Percentiles rank a stretch among this genome's conserved stretches.
Conservation (phyloP, 2,888 invertebrate genomes). For the Leptogaster cylindrica region DNA sequence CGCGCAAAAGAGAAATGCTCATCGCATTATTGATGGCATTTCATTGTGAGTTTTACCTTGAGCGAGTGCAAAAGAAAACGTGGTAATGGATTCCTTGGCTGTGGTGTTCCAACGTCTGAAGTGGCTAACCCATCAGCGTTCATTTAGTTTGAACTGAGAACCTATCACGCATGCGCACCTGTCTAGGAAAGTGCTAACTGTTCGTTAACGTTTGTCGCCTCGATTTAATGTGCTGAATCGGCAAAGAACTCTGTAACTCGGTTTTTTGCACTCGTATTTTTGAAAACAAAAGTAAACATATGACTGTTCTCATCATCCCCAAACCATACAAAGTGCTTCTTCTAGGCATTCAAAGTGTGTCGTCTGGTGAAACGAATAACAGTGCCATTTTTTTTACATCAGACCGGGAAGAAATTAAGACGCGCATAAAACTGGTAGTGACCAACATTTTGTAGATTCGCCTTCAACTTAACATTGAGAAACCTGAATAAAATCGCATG, state of each 20-base stretch:
- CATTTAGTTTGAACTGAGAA: constrained; percentile 30
- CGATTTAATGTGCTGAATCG: constrained; percentile 1
- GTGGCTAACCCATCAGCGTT: constrained; percentile 15
- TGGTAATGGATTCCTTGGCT: constrained; percentile 25
- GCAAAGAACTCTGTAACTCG: no score
- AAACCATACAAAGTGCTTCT: neutral
- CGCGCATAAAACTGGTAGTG: neutral
- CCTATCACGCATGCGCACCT: constrained; percentile 20
- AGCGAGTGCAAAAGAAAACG: constrained; percentile 31
- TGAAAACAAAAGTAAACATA: constrained; percentile 11
- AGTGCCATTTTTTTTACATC: neutral
- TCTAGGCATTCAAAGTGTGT: constrained; percentile 14
- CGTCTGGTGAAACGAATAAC: neutral
- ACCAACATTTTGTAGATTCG: neutral
- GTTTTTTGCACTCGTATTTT: no score
- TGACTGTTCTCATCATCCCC: neutral
- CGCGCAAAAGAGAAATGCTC: constrained; percentile 28
- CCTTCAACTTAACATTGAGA: constrained; percentile 30
- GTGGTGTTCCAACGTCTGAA: neutral
- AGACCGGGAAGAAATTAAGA: neutral
- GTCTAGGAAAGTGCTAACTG: neutral
- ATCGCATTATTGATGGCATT: constrained; percentile 14
- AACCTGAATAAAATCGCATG: no score
- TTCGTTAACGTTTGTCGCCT: neutral
- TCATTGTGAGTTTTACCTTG: constrained; percentile 7